These are phyloP conservation scores for Cephus sareptanus DNA, from an alignment of 2,888 invertebrate species.

Conservation along the genomic window DNA sequence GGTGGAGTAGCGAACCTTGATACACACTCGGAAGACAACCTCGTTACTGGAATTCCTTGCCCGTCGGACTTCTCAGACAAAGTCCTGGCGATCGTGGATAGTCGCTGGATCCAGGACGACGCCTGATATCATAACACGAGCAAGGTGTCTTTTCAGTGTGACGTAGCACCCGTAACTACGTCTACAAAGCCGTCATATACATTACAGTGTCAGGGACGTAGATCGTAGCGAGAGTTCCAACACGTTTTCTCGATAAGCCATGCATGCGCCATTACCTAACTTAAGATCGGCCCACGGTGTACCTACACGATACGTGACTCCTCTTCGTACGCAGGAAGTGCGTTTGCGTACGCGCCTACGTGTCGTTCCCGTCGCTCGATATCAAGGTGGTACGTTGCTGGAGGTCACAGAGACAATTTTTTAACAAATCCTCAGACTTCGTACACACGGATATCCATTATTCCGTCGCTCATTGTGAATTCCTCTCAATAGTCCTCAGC, in stretches of 20 bases:
- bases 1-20: constrained; percentile 35
- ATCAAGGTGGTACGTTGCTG: background rate
- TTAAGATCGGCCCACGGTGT: background rate
- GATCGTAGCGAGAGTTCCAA: background rate
- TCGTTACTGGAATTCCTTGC: background rate
- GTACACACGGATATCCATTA: background rate
- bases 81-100: background rate
- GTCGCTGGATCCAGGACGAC: background rate
- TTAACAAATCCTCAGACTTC: background rate
- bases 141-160: background rate
- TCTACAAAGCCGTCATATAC: background rate
- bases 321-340: background rate
- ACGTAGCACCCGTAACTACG: background rate
- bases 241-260: background rate
- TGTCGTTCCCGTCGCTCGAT: background rate
- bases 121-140: background rate
- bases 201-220: background rate
- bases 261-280: background rate
- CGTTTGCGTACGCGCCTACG: background rate
- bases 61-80: background rate
- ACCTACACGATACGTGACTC: background rate
- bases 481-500: background rate
- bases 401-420: background rate
- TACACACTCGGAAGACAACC: constrained; percentile 28
- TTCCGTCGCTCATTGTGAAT: background rate